phyloP scores from a whole-genome alignment of 2,888 invertebrate genomes.

The Euplagia quadripunctaria region DNA sequence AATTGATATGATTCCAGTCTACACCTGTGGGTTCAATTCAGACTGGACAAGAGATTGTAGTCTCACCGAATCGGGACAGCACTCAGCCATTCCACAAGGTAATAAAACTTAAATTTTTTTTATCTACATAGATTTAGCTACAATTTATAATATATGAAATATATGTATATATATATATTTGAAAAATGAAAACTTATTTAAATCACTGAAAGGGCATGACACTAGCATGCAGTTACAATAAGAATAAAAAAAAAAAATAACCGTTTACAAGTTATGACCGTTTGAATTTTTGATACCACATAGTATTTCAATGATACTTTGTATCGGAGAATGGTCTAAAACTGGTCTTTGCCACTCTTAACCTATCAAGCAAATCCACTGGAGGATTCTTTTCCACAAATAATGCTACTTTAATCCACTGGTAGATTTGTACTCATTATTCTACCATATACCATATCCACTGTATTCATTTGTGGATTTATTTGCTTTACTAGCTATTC shows the following conservation, averaged over 20 bases:
- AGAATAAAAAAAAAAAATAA: no score
- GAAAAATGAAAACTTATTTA: no score
- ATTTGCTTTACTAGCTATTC: background rate
- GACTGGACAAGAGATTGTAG: conserved; percentile 96
- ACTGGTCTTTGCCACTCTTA: background rate
- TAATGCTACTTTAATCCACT: background rate
- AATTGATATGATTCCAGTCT: conserved; percentile 89
- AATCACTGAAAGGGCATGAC: no score
- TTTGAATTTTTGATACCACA: no score
- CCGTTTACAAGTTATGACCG: no score
- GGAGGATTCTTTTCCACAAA: background rate
- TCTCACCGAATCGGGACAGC: conserved; percentile 96
- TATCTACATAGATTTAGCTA: background rate
- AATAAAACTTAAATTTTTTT: conserved; percentile 22
- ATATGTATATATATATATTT: no score
- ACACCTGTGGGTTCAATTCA: conserved; percentile 97
- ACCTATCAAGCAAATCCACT: background rate
- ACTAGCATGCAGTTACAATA: no score
- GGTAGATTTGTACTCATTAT: background rate
- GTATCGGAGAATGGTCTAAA: background rate
- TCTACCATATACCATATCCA: background rate
- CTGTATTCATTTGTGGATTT: background rate
- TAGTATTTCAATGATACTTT: background rate
- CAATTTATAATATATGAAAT: background rate
- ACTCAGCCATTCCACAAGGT: conserved; percentile 94